Conservation (phyloP, 2,888 invertebrate species). For the Parapristionchus giblindavisi region DNA sequence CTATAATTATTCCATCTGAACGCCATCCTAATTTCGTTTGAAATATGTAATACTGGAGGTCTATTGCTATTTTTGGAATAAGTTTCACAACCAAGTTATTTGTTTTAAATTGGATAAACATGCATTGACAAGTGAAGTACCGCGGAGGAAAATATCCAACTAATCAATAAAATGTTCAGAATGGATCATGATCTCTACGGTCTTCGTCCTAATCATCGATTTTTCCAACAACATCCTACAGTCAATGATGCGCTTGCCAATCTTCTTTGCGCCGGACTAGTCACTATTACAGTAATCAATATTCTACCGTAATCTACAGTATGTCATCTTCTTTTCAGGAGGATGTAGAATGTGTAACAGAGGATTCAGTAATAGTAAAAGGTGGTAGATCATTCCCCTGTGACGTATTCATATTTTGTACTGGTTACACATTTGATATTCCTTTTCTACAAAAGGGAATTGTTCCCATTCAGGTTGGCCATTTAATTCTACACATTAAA, state of each 20-base stretch:
- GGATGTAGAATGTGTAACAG: slow-evolving; percentile 98
- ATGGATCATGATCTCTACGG: slow-evolving; percentile 68
- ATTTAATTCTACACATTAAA: background rate
- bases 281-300: slow-evolving; percentile 67
- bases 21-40: no score
- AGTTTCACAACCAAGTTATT: no score
- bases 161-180: no score
- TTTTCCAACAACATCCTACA: slow-evolving; percentile 70
- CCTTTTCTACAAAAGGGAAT: slow-evolving; percentile 70
- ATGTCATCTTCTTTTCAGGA: slow-evolving; percentile 77
- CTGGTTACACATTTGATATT: slow-evolving; percentile 71
- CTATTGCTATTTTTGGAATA: no score
- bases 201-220: slow-evolving; percentile 64
- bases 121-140: no score
- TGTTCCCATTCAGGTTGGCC: slow-evolving; percentile 56
- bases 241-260: slow-evolving; percentile 72
- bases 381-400: slow-evolving; percentile 59
- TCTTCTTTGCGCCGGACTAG: slow-evolving; percentile 69
- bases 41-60: no score
- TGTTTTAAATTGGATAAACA: no score
- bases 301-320: slow-evolving; percentile 59
- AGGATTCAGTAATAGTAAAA: slow-evolving; percentile 87
- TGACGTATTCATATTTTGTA: slow-evolving; percentile 69
- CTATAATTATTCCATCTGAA: no score
- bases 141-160: no score